These are phyloP conservation scores for Haplochromis burtoni DNA, from an alignment of 2,113 vertebrate species.

Conservation along the genomic window DNA sequence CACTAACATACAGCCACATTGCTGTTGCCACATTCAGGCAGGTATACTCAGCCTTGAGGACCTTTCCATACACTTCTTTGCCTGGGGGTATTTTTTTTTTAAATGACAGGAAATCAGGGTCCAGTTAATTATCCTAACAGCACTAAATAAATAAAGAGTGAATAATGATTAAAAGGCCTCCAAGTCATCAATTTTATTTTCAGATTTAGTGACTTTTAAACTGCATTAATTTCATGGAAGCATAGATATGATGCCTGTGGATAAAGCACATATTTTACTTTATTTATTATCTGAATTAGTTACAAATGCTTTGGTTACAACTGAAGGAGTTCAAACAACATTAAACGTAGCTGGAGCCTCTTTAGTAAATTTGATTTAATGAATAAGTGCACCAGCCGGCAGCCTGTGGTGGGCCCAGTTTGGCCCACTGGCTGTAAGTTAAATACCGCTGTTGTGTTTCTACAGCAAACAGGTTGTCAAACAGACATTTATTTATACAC, in stretches of 20 bases:
- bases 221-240: not conserved
- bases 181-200: not conserved
- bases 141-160: not conserved
- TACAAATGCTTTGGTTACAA: not conserved
- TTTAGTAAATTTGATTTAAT: not conserved
- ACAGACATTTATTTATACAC: not conserved
- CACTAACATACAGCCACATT: rapidly evolving
- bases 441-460: not conserved
- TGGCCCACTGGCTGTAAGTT: not conserved
- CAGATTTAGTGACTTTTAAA: not conserved
- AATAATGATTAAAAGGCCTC: not conserved
- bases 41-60: not conserved
- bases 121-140: not conserved
- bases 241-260: not conserved
- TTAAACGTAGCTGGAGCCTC: not conserved
- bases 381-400: not conserved
- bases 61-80: not conserved
- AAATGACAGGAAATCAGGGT: rapidly evolving
- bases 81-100: not conserved
- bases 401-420: not conserved
- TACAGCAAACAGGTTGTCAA: not conserved
- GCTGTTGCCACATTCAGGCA: not conserved
- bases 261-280: not conserved
- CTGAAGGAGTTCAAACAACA: not conserved
- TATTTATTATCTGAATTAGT: not conserved